A percentile compares a stretch with the other conserved stretches of the same genome.
Evolutionary conservation across 2,113 vertebrate genomes (phyloP).

Genomic region (Lasiurus borealis): DNA sequence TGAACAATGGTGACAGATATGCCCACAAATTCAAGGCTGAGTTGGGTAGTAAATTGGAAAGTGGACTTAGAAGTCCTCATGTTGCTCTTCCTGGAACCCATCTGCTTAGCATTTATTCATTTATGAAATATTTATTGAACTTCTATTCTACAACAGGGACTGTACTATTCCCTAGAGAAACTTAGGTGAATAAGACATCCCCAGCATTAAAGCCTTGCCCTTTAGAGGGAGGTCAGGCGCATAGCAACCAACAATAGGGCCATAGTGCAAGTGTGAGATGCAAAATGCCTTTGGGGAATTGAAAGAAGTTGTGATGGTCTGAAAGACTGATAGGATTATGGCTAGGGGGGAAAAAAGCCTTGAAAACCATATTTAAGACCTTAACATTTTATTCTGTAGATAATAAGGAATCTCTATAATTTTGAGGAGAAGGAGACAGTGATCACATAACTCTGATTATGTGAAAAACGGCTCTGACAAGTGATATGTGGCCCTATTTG

Average conservation of each 20-base stretch:
- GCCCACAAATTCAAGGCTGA: neutral
- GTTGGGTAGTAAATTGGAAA: neutral
- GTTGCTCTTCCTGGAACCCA: conserved; percentile 32
- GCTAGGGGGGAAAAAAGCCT: neutral
- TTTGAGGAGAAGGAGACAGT: neutral
- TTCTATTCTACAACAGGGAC: neutral
- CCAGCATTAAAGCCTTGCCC: neutral
- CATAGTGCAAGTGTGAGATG: neutral
- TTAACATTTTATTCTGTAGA: neutral
- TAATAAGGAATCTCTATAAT: neutral
- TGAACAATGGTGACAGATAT: neutral
- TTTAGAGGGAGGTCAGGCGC: neutral
- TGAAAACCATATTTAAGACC: neutral
- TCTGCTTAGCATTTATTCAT: conserved; percentile 31
- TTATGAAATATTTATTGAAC: neutral
- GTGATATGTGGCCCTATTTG: neutral
- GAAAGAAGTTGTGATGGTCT: neutral
- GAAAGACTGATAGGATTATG: neutral
- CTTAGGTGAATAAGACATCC: neutral
- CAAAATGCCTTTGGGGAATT: neutral
- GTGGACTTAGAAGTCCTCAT: conserved; percentile 2
- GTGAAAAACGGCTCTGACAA: conserved; percentile 1
- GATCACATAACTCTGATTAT: conserved; percentile 7
- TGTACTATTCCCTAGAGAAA: neutral
- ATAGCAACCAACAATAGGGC: neutral